Percentiles rank a stretch among this genome's conserved stretches.
Conservation (phyloP, 2,113 vertebrate species). For the Oreochromis aureus region DNA sequence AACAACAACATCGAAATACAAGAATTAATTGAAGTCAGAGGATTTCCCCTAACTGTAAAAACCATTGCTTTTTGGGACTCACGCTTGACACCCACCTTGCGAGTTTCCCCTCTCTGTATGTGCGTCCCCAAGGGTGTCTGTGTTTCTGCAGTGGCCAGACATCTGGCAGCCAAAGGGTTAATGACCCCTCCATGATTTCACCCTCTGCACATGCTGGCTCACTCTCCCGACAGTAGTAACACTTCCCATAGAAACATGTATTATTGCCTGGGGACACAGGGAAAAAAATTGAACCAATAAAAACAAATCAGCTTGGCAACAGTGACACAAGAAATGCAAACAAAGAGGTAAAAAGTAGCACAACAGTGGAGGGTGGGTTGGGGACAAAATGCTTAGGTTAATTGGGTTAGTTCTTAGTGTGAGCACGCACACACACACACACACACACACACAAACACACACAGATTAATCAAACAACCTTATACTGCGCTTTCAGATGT, state of each 20-base stretch:
- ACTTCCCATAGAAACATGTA: slow-evolving; percentile 97
- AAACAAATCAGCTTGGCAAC: neutral
- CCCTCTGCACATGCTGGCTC: slow-evolving; percentile 93
- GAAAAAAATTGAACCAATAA: neutral
- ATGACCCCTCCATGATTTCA: slow-evolving; percentile 90
- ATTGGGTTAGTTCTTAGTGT: neutral
- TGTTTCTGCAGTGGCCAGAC: slow-evolving; percentile 98
- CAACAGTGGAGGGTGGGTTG: neutral
- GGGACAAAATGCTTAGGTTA: neutral
- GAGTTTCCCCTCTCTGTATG: slow-evolving; percentile 94
- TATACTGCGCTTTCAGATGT: neutral
- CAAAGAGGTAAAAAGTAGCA: neutral
- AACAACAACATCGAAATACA: neutral
- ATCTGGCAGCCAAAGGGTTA: slow-evolving; percentile 95
- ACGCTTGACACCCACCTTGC: slow-evolving; percentile 76
- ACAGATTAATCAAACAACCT: neutral
- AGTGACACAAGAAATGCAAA: neutral
- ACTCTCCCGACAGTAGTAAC: slow-evolving; percentile 95
- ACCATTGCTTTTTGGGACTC: neutral
- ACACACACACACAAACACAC: neutral
- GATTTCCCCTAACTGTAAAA: neutral
- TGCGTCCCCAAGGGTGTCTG: slow-evolving; percentile 95
- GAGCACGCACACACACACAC: neutral
- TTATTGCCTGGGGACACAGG: slow-evolving; percentile 80
- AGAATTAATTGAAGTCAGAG: neutral